These are phyloP conservation scores for Itoplectis maculator DNA, from an alignment of 2,888 invertebrate genomes.

Conservation along the genomic window DNA sequence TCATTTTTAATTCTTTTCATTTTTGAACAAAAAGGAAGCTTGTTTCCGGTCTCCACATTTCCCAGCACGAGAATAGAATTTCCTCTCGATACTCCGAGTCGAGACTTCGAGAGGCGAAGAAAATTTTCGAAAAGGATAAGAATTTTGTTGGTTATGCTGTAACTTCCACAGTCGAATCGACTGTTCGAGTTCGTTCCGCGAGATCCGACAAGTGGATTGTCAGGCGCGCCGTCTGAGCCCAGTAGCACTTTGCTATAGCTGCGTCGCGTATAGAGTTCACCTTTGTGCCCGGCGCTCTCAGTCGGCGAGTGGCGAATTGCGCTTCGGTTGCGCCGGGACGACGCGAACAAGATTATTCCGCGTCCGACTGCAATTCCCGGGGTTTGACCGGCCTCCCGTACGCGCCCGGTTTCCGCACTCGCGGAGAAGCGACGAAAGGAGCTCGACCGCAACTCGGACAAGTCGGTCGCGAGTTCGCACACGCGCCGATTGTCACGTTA, in stretches of 20 bases:
- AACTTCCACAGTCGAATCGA: neutral
- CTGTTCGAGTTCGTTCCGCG: neutral
- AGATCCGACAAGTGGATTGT: neutral
- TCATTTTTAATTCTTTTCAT: no score
- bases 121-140: neutral
- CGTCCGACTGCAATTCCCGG: conserved; percentile 15
- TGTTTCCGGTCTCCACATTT: no score
- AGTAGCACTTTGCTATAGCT: neutral
- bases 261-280: neutral
- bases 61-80: no score
- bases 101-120: neutral
- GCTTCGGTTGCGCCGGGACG: neutral
- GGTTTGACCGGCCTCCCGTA: neutral
- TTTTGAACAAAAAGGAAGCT: no score
- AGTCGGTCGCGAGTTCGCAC: neutral
- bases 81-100: neutral
- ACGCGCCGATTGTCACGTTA: neutral
- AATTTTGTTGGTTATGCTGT: neutral
- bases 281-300: no score
- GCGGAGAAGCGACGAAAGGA: neutral
- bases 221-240: neutral
- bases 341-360: conserved; percentile 11
- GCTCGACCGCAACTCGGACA: neutral
- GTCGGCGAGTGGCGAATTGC: neutral
- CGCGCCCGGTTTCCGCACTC: neutral